These are phyloP conservation scores for Thecocarcelia acutangulata DNA, from an alignment of 2,888 invertebrate genomes.

Conservation along the genomic window DNA sequence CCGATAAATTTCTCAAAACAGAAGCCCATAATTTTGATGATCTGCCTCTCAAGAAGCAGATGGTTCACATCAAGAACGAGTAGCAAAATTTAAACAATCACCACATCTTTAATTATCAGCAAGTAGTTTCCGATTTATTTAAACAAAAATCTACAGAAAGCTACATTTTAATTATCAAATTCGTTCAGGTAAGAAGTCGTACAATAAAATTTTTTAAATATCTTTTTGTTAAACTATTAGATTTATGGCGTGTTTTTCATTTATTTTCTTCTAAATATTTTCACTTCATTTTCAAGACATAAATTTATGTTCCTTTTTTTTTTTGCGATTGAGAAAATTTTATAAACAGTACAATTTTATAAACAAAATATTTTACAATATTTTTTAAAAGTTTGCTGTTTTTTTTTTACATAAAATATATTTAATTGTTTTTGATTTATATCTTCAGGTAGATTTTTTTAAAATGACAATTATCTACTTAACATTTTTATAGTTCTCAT, in stretches of 20 bases:
- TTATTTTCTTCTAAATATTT: conserved; percentile 27
- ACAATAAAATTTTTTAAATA: neutral
- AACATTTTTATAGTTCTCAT: too few species aligned
- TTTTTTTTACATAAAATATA: too few species aligned
- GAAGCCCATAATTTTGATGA: conserved; percentile 36
- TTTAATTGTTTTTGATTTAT: too few species aligned
- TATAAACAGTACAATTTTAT: neutral
- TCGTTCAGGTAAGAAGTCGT: conserved; percentile 20
- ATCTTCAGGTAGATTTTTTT: too few species aligned
- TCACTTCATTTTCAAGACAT: conserved; percentile 29
- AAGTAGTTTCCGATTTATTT: conserved; percentile 3
- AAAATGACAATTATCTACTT: too few species aligned
- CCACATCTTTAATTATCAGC: neutral
- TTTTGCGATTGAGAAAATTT: conserved; percentile 6
- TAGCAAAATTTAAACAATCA: conserved; percentile 31
- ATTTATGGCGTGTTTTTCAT: conserved; percentile 17
- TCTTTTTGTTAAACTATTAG: neutral
- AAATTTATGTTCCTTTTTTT: conserved; percentile 36
- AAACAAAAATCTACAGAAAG: neutral
- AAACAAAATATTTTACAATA: too few species aligned
- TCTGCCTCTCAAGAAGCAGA: conserved; percentile 35
- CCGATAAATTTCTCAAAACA: neutral
- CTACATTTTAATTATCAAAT: neutral
- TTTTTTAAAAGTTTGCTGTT: too few species aligned
- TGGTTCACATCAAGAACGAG: conserved; percentile 40